A percentile compares a stretch with the other conserved stretches of the same genome.
phyloP scores from a whole-genome alignment of 2,113 vertebrate species.

The Caranx ignobilis region DNA sequence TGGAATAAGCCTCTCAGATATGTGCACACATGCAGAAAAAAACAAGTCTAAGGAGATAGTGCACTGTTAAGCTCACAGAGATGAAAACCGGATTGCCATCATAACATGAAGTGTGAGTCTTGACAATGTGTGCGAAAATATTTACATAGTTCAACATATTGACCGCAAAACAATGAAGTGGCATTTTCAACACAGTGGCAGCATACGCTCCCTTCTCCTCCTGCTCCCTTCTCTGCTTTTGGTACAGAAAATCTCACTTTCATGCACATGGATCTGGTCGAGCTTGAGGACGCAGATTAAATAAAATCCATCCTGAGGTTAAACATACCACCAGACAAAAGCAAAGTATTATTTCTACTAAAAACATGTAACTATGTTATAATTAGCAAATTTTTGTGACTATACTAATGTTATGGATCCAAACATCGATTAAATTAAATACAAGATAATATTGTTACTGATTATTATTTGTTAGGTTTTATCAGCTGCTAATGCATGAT shows the following conservation, averaged over 20 bases:
- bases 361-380: background rate
- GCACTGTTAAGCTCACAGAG: slow-evolving; percentile 36
- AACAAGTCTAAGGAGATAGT: slow-evolving; percentile 11
- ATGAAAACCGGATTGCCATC: slow-evolving; percentile 56
- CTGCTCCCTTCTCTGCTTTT: slow-evolving; percentile 16
- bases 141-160: slow-evolving; percentile 45
- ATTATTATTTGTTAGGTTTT: slow-evolving; percentile 26
- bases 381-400: background rate
- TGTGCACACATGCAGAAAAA: slow-evolving; percentile 40
- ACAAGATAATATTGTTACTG: no score
- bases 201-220: slow-evolving; percentile 19
- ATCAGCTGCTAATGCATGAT: slow-evolving; percentile 27
- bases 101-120: slow-evolving; percentile 55
- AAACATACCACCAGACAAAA: background rate
- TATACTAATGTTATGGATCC: background rate
- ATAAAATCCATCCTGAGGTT: background rate
- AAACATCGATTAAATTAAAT: background rate
- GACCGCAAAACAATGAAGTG: slow-evolving; percentile 37
- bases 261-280: background rate
- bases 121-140: slow-evolving; percentile 66
- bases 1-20: slow-evolving; percentile 55
- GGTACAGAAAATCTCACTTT: background rate
- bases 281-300: background rate
- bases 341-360: background rate
- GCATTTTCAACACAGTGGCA: slow-evolving; percentile 32